Conservation (phyloP, 1,140 invertebrate species). For the Andricus grossulariae region DNA sequence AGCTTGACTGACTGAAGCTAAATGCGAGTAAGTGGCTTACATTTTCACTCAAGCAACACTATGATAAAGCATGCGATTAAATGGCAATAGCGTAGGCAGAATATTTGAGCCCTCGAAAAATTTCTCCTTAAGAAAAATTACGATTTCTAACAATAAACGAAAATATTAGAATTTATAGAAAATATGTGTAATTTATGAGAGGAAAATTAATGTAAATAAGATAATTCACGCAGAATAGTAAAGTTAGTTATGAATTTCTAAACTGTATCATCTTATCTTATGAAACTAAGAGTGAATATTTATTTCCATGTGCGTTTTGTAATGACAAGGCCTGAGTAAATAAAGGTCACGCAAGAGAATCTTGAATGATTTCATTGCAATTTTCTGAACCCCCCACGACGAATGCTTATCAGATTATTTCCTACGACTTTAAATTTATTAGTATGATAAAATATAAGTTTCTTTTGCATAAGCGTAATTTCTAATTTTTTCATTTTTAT, state of each 20-base stretch:
- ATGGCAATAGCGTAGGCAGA: background rate
- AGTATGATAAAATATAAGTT: no score
- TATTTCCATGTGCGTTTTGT: no score
- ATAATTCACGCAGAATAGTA: no score
- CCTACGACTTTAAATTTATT: no score
- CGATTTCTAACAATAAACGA: background rate
- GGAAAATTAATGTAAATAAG: no score
- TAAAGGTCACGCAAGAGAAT: slow-evolving; percentile 19
- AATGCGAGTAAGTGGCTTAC: slow-evolving; percentile 1
- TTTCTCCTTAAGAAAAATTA: background rate
- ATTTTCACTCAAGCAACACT: slow-evolving; percentile 24
- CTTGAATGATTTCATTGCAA: background rate
- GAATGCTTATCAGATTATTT: slow-evolving; percentile 1
- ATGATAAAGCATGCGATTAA: background rate
- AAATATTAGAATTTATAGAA: background rate
- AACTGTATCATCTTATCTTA: no score
- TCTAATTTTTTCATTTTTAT: no score
- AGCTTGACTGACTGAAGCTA: background rate
- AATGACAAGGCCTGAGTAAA: background rate
- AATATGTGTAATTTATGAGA: background rate
- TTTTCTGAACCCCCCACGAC: background rate
- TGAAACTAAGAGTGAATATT: no score
- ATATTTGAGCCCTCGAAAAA: slow-evolving; percentile 5
- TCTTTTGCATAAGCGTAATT: no score
- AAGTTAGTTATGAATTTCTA: no score